Base-by-base conservation (phyloP, 2,797 vertebrate species). In the Sternarchorhynchus goeldii region DNA sequence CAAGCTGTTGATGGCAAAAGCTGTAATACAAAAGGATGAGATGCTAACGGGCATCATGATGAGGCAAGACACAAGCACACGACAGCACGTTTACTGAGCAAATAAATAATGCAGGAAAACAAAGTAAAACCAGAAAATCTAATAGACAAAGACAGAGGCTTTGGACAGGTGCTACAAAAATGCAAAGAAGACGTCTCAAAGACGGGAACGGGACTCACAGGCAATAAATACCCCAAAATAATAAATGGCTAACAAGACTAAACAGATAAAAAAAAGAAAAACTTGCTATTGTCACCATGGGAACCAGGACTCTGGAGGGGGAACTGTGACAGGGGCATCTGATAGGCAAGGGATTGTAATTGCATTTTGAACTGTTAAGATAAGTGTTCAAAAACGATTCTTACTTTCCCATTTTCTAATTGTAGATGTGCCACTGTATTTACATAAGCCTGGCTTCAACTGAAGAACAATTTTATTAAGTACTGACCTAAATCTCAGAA, bases 1-100 rank as follows among this genome's bases (percentile, higher is more conserved):
- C 7, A 94, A 84, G 92, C 92, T 31, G 92, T 91, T 94, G 85
- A 39, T 55, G 32, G 36, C 77, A 71, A 16, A 41, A 59, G 29
- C 12, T 58, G 5, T 64, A 34, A 2, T 14, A 75, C 45, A 64
- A 45, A 25, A 45, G 29, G 39, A 73, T n/a, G 4, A 31, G 25
- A 67, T 72, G 62, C 2, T 66, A 20, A 17, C n/a, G 0, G n/a
- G 20, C 21, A 66, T 29, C n/a, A 50, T 1, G 8, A 1, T 50
- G 8, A 45, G 29, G 18, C 5, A 25, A 21, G 14, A 41, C 21
- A 68, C 25, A 14, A 25, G 39, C 17, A 12, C 39, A 50, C 16
- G 50, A 41, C 5, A 31, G 3, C 10, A 32, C 14, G 10, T 12
- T 50, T 50, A 62, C n/a, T n/a, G 10, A 62, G 29, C 18, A 63